Evolutionary conservation across 92 coral and sea anemone genomes (phyloP).

Genomic region (Phenganax subtilis): DNA sequence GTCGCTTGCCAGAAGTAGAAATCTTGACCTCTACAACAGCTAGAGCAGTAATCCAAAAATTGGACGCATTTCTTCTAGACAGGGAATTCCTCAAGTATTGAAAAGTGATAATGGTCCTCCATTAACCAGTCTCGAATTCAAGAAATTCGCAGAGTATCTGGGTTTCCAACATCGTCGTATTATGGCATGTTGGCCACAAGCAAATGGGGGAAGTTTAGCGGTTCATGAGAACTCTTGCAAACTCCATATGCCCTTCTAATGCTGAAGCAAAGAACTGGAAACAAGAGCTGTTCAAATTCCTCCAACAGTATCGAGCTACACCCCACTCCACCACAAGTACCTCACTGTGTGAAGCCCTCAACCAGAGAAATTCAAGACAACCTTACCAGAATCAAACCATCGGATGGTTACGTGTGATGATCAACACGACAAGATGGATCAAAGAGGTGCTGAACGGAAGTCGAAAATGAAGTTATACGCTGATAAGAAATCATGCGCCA

Average conservation of each 20-base stretch:
- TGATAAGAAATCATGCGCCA: neutral
- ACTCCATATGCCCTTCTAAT: neutral
- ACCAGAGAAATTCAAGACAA: neutral
- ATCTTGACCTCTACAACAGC: constrained; percentile 26
- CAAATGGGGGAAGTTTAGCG: constrained; percentile 33
- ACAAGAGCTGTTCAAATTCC: constrained; percentile 41
- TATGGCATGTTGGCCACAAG: constrained; percentile 38
- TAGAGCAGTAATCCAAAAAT: constrained; percentile 9
- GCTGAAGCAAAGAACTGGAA: constrained; percentile 40
- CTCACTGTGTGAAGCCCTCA: constrained; percentile 15
- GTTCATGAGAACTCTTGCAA: constrained; percentile 31
- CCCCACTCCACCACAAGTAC: constrained; percentile 34
- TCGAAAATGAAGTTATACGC: neutral
- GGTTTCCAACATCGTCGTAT: constrained; percentile 40
- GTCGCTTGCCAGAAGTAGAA: constrained; percentile 35
- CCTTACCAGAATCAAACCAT: neutral
- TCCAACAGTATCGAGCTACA: constrained; percentile 45
- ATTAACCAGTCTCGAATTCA: constrained; percentile 25
- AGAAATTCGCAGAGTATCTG: constrained; percentile 17
- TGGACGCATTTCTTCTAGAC: constrained; percentile 27
- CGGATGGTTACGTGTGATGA: neutral
- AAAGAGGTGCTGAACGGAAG: neutral
- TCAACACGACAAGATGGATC: neutral
- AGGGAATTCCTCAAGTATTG: constrained; percentile 37
- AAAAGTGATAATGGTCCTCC: constrained; percentile 43